phyloP scores from a whole-genome alignment of 2,113 vertebrate genomes.

The Megaceryle torquata region DNA sequence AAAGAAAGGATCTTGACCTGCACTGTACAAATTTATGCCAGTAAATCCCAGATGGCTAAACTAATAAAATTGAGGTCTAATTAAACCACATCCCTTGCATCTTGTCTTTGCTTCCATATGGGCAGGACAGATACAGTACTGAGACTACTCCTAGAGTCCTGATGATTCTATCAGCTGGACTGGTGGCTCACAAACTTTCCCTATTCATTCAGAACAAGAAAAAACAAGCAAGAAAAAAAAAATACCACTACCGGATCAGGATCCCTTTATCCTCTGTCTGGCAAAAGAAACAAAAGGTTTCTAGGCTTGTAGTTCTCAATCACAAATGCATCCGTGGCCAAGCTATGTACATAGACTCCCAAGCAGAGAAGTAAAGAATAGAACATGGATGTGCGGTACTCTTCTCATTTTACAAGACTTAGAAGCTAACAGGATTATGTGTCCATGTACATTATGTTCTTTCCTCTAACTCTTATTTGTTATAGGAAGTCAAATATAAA shows the following conservation, averaged over 20 bases:
- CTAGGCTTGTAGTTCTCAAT: not conserved
- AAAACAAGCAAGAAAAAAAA: not conserved
- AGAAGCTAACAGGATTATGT: not conserved
- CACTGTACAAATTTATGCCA: slow-evolving; percentile 61
- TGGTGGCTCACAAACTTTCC: not conserved
- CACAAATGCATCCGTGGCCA: not conserved
- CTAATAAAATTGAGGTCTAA: slow-evolving; percentile 60
- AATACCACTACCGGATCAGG: not conserved
- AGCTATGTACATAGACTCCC: not conserved
- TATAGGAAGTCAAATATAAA: not conserved
- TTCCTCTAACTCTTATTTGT: not conserved
- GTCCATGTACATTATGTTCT: not conserved
- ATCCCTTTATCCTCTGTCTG: not conserved
- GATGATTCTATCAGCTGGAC: not conserved
- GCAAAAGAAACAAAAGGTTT: not conserved
- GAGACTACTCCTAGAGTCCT: not conserved
- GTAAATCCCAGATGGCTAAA: slow-evolving; percentile 58
- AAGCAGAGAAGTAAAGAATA: not conserved
- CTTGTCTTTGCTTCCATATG: slow-evolving; percentile 44
- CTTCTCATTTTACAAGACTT: not conserved
- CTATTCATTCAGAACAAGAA: not conserved
- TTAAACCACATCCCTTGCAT: slow-evolving; percentile 63
- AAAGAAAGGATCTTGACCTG: slow-evolving; percentile 59
- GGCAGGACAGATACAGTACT: not conserved
- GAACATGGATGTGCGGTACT: not conserved